phyloP scores from a whole-genome alignment of 2,888 invertebrate species.

The Diabrotica balteata region DNA sequence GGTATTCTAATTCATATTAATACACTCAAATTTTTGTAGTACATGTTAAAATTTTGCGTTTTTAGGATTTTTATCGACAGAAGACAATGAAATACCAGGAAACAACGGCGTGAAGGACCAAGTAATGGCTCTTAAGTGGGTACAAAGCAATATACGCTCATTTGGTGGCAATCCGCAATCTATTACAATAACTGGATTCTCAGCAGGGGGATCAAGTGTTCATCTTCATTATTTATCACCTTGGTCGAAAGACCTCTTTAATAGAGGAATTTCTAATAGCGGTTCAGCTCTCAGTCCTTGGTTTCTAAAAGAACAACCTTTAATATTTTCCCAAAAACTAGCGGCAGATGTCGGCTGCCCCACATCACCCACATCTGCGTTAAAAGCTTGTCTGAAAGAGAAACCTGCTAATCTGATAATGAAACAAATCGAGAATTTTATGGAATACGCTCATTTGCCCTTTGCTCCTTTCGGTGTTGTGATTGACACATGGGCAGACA shows the following conservation, averaged over 20 bases:
- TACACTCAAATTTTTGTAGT: no score
- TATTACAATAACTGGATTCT: slow-evolving; percentile 54
- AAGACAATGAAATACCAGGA: slow-evolving; percentile 53
- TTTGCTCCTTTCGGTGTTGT: no score
- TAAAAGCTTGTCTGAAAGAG: slow-evolving; percentile 66
- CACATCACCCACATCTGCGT: slow-evolving; percentile 60
- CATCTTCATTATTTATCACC: slow-evolving; percentile 55
- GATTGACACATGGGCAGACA: no score
- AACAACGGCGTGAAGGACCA: slow-evolving; percentile 58
- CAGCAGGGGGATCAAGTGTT: slow-evolving; percentile 55
- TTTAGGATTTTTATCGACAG: slow-evolving; percentile 56
- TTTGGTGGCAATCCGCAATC: slow-evolving; percentile 56
- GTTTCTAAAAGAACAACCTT: slow-evolving; percentile 65
- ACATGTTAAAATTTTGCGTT: not conserved
- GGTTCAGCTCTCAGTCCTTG: slow-evolving; percentile 71
- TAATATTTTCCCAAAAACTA: slow-evolving; percentile 68
- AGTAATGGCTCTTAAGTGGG: slow-evolving; percentile 53
- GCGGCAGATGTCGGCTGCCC: slow-evolving; percentile 71
- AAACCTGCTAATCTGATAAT: slow-evolving; percentile 62
- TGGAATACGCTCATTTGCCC: no score
- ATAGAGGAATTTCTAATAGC: slow-evolving; percentile 72
- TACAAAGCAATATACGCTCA: slow-evolving; percentile 52
- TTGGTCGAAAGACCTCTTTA: slow-evolving; percentile 63
- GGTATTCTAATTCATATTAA: slow-evolving; percentile 38
- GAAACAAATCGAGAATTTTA: no score